Evolutionary conservation across 2,888 invertebrate genomes (phyloP), one percentile per base, ranked within the genome.

Genomic region (Eristalis pertinax): DNA sequence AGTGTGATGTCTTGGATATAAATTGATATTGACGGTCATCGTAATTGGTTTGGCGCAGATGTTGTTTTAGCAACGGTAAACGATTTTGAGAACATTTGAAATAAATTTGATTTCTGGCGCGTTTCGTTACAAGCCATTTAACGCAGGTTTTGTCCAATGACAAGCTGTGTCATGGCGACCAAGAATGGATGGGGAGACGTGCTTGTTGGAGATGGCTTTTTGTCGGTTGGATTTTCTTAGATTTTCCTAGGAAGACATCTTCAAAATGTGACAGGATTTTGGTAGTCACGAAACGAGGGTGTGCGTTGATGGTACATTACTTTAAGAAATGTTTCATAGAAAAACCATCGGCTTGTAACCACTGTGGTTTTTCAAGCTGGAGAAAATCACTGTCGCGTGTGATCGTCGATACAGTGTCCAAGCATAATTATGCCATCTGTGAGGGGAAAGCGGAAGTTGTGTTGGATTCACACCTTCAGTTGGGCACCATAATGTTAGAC

Each of bases 1-100:
- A 38, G 81, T 63, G 56, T 41, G 58, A 60, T 60, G 60, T 26
- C 76, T 73, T 81, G 77, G 73, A 77, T 56, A 81, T 85, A 85
- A 81, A 85, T 85, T 81, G 77, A 69, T 77, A 81, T 77, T 74
- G 85, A 77, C 81, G 77, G 80, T 73, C 76, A 68, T 72, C 76
- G 76, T 77, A 26, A 69, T 73, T 50, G 63, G 64, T 24, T 70
- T 19, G 32, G 69, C 65, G 68, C 84, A 85, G 77, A 62, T 85
- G 85, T 74, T 81, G 77, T 85, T 77, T 60, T 35, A 63, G 65
- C 32, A 62, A 62, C 62, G 22, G 60, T 70, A 80, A 84, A 80
- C 76, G 76, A 64, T 70, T 73, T 38, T 38, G 19, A 50, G 50
- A 50, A 50, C 50, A 50, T n/a, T 50, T 19, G 50, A 50, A 50